Conservation (phyloP, 2,113 vertebrate genomes). For the Halcyon senegalensis region DNA sequence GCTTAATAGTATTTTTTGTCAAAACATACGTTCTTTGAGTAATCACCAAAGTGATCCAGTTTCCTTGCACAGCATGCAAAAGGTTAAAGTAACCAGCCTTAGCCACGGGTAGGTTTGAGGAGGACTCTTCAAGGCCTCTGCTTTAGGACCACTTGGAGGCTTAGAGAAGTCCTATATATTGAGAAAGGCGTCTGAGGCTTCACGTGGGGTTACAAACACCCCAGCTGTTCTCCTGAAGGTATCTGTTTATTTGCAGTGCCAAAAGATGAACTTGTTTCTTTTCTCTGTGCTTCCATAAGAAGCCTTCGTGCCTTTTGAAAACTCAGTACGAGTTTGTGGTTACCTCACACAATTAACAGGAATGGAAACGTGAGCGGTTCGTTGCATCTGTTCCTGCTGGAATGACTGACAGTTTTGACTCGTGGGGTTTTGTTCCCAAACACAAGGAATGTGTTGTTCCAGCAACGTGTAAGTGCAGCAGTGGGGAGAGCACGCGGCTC, state of each 20-base stretch:
- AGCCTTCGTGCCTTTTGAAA: not conserved
- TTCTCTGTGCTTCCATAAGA: not conserved
- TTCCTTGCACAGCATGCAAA: not conserved
- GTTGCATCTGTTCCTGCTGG: rapidly evolving
- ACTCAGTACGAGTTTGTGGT: not conserved
- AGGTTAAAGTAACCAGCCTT: not conserved
- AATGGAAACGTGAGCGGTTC: not conserved
- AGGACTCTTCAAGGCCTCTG: not conserved
- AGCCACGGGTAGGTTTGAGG: not conserved
- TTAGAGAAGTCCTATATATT: not conserved
- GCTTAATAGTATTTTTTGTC: not conserved
- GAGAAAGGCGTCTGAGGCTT: not conserved
- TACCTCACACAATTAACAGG: not conserved
- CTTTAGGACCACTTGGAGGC: not conserved
- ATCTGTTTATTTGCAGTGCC: not conserved
- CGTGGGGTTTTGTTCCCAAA: not conserved
- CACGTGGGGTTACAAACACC: not conserved
- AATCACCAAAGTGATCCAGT: not conserved
- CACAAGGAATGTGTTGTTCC: not conserved
- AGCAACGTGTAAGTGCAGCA: not conserved
- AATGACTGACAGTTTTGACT: not conserved
- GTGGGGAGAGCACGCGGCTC: rapidly evolving
- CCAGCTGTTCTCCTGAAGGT: not conserved
- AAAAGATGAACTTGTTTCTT: not conserved
- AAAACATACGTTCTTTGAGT: not conserved